Evolutionary conservation across 2,113 vertebrate genomes (phyloP).

Genomic region (Pelecanoides urinatrix): DNA sequence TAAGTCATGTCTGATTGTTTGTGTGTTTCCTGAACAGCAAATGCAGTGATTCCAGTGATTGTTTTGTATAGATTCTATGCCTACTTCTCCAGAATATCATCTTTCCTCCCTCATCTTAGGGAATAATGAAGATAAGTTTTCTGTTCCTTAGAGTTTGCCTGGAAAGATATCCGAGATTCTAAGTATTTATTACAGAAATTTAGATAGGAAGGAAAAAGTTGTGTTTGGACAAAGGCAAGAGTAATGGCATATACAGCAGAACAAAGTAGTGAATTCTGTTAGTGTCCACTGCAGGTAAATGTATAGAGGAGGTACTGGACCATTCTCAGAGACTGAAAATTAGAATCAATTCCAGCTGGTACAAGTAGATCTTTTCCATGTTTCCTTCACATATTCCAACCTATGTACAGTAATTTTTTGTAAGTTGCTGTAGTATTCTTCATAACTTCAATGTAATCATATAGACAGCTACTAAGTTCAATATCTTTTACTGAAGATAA

Average conservation of each 20-base stretch:
- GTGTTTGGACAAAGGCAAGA: neutral
- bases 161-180: neutral
- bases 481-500: neutral
- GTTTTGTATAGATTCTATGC: neutral
- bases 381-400: neutral
- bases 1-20: constrained; percentile 70
- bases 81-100: neutral
- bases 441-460: neutral
- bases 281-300: neutral
- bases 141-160: neutral
- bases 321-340: neutral
- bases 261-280: neutral
- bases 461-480: neutral
- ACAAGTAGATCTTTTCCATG: neutral
- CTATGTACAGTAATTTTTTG: neutral
- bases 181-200: neutral
- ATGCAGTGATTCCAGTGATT: neutral
- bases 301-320: neutral
- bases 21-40: neutral
- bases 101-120: neutral
- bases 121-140: neutral
- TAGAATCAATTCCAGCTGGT: neutral
- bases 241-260: neutral
- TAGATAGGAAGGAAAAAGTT: neutral
- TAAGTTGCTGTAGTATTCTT: neutral